These are phyloP conservation scores for Empis stercorea DNA, from an alignment of 2,888 invertebrate genomes.

Conservation along the genomic window DNA sequence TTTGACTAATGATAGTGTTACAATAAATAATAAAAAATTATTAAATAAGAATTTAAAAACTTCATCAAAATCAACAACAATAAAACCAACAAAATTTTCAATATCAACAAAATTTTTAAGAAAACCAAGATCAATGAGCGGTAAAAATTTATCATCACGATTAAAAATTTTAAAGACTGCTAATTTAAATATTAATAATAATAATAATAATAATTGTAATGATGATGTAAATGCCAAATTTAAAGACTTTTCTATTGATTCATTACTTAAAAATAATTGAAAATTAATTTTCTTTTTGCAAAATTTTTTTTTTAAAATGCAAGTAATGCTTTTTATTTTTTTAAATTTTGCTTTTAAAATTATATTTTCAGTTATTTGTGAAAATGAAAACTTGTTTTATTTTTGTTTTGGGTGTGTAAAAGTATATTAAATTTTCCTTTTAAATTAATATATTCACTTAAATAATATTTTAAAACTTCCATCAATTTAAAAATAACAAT, in stretches of 20 bases:
- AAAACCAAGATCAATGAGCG: slow-evolving; percentile 20
- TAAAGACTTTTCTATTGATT: slow-evolving; percentile 37
- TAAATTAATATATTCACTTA: too few relatives aligned
- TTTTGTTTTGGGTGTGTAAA: too few relatives aligned
- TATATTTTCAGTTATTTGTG: background rate
- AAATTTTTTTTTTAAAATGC: slow-evolving; percentile 1
- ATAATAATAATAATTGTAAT: slow-evolving; percentile 13
- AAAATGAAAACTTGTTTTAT: too few relatives aligned
- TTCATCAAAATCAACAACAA: slow-evolving; percentile 9
- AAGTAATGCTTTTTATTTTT: too few relatives aligned
- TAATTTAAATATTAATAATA: slow-evolving; percentile 5
- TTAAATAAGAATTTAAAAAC: slow-evolving; percentile 12
- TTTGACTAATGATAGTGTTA: slow-evolving; percentile 4
- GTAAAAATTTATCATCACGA: background rate
- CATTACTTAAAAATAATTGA: slow-evolving; percentile 26
- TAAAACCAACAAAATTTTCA: slow-evolving; percentile 23
- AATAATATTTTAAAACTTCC: too few relatives aligned
- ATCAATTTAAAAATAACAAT: too few relatives aligned
- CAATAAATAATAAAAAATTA: slow-evolving; percentile 1
- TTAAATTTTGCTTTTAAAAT: too few relatives aligned
- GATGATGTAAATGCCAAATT: slow-evolving; percentile 36
- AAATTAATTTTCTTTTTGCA: slow-evolving; percentile 11
- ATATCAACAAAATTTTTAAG: slow-evolving; percentile 32
- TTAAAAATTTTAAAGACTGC: slow-evolving; percentile 18
- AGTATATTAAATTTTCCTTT: too few relatives aligned